phyloP scores from a whole-genome alignment of 2,797 vertebrate genomes.

The Neomorphus geoffroyi region DNA sequence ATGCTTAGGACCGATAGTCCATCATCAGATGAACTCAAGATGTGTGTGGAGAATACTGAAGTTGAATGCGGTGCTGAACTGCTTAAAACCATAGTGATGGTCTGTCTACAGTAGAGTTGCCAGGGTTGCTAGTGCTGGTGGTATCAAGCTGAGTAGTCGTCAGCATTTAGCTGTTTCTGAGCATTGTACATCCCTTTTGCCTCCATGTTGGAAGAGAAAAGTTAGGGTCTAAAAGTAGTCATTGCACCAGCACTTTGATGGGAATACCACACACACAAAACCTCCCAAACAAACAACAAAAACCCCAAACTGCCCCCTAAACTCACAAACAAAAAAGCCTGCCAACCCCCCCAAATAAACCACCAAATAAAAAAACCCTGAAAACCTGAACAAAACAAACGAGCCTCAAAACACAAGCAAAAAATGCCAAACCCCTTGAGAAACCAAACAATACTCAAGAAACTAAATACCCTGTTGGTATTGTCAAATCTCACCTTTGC shows the following conservation, averaged over 20 bases:
- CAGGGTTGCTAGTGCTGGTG: neutral
- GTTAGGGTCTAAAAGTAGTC: neutral
- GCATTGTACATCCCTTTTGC: neutral
- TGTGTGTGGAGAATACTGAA: neutral
- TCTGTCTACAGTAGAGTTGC: neutral
- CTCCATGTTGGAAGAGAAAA: neutral
- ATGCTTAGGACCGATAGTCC: neutral
- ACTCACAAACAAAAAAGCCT: too few species aligned
- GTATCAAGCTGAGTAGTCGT: neutral
- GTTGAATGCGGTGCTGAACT: neutral
- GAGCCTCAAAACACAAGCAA: too few species aligned
- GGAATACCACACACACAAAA: neutral
- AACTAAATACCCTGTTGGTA: neutral
- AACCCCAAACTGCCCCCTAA: too few species aligned
- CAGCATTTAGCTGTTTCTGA: neutral
- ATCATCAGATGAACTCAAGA: neutral
- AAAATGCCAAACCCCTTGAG: too few species aligned
- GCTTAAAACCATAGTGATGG: neutral
- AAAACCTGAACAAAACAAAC: too few species aligned
- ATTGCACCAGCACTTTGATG: accelerated
- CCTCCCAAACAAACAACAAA: too few species aligned
- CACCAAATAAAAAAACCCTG: too few species aligned
- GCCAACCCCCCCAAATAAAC: too few species aligned
- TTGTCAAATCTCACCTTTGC: neutral
- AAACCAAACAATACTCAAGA: neutral